These are phyloP conservation scores for Drosophila burlai DNA, from an alignment of 1,140 invertebrate species.

Conservation along the genomic window DNA sequence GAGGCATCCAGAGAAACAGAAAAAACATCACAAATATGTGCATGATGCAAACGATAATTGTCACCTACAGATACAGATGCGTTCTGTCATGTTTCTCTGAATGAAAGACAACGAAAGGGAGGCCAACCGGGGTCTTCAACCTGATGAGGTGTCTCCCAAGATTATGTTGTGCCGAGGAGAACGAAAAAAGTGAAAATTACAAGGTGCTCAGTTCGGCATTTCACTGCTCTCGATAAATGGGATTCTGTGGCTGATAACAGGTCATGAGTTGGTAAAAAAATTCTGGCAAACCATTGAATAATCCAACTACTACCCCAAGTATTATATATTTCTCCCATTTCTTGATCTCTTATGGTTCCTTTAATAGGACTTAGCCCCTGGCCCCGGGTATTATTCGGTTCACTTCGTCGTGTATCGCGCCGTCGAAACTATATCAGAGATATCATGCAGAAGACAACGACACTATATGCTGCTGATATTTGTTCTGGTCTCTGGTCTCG, in stretches of 20 bases:
- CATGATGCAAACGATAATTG: constrained; percentile 47
- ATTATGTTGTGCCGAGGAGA: neutral
- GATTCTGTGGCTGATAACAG: neutral
- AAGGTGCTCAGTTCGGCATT: neutral
- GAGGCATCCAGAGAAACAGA: constrained; percentile 22
- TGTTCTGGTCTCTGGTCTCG: constrained; percentile 73
- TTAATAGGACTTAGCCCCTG: constrained; percentile 24
- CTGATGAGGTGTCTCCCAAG: constrained; percentile 31
- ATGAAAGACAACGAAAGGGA: constrained; percentile 35
- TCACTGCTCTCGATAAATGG: neutral
- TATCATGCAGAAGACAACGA: constrained; percentile 43
- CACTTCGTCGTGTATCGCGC: constrained; percentile 6
- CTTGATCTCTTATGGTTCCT: neutral
- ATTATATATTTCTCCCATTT: neutral
- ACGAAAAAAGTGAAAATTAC: constrained; percentile 13
- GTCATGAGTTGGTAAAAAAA: too few relatives aligned
- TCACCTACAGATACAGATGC: constrained; percentile 49
- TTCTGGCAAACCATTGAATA: neutral
- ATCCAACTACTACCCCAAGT: neutral
- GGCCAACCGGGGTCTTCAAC: constrained; percentile 34
- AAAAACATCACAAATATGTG: constrained; percentile 22
- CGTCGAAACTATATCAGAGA: constrained; percentile 41
- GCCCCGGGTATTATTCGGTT: constrained; percentile 20
- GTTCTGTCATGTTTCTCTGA: constrained; percentile 45
- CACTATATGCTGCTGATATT: constrained; percentile 66